Conservation (phyloP, 1,140 invertebrate species). For the Brachionus angularis region DNA sequence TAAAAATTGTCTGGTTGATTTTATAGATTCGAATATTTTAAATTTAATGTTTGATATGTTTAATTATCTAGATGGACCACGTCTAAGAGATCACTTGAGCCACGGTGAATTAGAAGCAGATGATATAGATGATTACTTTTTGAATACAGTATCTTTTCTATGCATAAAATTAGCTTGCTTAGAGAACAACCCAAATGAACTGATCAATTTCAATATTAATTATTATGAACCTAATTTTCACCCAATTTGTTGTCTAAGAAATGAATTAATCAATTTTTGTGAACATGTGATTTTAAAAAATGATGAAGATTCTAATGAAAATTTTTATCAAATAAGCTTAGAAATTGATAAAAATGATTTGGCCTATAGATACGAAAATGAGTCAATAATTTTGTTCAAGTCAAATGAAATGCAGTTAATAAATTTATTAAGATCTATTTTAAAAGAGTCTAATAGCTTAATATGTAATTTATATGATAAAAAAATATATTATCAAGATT, state of each 20-base stretch:
- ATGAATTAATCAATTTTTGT: not conserved
- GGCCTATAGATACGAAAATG: not conserved
- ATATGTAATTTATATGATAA: too few species aligned
- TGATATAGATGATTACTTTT: not conserved
- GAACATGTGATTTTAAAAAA: not conserved
- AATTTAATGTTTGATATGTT: conserved; percentile 22
- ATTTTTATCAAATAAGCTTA: not conserved
- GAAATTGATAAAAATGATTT: not conserved
- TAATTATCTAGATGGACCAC: conserved; percentile 19
- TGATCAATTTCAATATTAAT: not conserved
- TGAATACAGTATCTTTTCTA: not conserved
- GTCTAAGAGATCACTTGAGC: conserved; percentile 33
- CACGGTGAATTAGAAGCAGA: conserved; percentile 10
- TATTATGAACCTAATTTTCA: conserved; percentile 20
- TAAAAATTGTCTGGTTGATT: not conserved
- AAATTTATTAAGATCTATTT: conserved; percentile 1
- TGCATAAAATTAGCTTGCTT: not conserved
- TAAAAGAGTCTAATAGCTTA: too few species aligned
- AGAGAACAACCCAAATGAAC: not conserved
- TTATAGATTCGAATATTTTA: not conserved
- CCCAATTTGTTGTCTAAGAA: conserved; percentile 23
- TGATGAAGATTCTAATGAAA: not conserved
- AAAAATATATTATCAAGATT: too few species aligned
- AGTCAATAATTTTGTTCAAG: not conserved
- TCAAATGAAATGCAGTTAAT: conserved; percentile 20